Percentiles rank a stretch among this genome's conserved stretches.
These are phyloP conservation scores for Parotocinclus haroldoi DNA, from an alignment of 2,797 vertebrate species.

Conservation along the genomic window DNA sequence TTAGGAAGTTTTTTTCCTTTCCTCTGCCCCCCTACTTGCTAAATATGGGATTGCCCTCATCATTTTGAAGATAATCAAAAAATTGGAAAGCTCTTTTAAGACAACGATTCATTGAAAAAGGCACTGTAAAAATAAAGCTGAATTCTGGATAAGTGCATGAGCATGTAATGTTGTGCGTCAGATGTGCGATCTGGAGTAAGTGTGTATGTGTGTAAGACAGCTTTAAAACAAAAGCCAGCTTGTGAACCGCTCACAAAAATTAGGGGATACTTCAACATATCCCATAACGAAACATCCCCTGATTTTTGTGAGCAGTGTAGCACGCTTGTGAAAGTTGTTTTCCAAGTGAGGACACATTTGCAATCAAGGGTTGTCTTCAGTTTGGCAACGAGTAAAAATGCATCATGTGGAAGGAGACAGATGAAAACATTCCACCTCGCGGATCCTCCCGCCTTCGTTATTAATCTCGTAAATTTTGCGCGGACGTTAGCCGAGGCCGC, in stretches of 20 bases:
- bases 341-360: conserved; percentile 48
- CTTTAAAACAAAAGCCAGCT: conserved; percentile 77
- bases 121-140: no score
- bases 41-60: no score
- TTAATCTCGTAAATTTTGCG: conserved; percentile 60
- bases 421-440: conserved; percentile 55
- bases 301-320: no score
- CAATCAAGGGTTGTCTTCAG: conserved; percentile 80
- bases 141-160: no score
- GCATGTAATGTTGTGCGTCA: no score
- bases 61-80: no score
- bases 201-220: background rate
- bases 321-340: background rate
- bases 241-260: conserved; percentile 61
- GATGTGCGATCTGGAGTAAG: background rate
- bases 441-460: conserved; percentile 57
- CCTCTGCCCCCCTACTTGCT: no score
- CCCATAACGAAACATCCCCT: no score
- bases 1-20: no score
- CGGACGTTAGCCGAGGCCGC: background rate
- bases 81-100: no score
- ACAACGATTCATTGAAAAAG: no score
- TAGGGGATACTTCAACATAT: no score
- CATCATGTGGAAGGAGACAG: conserved; percentile 36
- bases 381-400: conserved; percentile 66